These are phyloP conservation scores for Apus apus DNA, from an alignment of 2,113 vertebrate species.

Conservation along the genomic window DNA sequence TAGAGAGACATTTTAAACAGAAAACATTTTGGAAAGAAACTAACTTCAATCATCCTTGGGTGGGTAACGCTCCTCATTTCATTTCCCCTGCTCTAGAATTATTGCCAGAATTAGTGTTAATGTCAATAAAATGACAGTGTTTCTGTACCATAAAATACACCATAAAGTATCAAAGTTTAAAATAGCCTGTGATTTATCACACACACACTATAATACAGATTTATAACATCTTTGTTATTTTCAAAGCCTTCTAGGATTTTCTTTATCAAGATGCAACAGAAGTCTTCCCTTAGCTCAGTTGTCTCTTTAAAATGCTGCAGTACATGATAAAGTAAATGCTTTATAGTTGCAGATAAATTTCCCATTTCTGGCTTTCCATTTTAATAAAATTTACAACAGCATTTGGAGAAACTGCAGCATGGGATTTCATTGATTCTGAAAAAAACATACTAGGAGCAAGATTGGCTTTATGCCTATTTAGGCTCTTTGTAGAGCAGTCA, in stretches of 20 bases:
- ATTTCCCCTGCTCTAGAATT: neutral
- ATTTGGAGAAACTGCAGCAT: neutral
- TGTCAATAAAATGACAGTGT: neutral
- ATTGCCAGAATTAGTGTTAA: neutral
- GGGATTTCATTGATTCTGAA: neutral
- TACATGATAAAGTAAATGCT: neutral
- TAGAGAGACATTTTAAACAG: neutral
- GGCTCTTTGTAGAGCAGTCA: neutral
- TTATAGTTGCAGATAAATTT: conserved; percentile 23
- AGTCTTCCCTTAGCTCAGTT: neutral
- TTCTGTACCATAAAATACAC: neutral
- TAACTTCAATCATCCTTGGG: neutral
- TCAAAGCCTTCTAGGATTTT: conserved; percentile 43
- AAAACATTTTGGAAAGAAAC: neutral
- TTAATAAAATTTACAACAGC: conserved; percentile 6
- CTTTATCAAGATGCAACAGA: conserved; percentile 28
- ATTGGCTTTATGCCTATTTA: neutral
- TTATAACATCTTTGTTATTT: conserved; percentile 21
- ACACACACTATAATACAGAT: neutral
- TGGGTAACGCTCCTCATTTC: neutral
- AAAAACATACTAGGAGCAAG: neutral
- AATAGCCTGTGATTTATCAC: conserved; percentile 30
- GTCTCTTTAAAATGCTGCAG: neutral
- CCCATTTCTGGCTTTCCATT: neutral
- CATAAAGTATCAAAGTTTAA: conserved; percentile 13